Conservation (phyloP, 2,113 vertebrate species). For the Trichechus manatus region DNA sequence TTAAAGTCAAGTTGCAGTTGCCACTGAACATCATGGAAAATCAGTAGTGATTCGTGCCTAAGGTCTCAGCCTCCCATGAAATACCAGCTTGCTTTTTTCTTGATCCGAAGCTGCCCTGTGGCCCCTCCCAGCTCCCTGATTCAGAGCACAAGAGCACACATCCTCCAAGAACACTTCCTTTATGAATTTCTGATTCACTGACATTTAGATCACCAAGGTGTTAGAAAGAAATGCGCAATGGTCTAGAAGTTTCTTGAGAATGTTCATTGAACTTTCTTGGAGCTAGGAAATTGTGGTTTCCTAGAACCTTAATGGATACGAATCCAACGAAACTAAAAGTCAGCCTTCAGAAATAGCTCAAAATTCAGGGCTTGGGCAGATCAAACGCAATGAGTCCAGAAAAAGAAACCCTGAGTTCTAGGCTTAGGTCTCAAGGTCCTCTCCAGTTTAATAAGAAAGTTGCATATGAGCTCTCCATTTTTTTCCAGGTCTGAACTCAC, state of each 20-base stretch:
- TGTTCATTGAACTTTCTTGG: slow-evolving; percentile 44
- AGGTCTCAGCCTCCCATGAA: background rate
- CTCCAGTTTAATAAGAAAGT: background rate
- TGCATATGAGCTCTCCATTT: background rate
- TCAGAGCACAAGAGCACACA: background rate
- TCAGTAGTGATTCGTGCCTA: background rate
- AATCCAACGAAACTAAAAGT: slow-evolving; percentile 49
- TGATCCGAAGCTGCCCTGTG: background rate
- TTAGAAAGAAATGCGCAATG: background rate
- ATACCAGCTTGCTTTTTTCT: background rate
- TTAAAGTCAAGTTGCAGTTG: background rate
- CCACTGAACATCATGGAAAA: background rate
- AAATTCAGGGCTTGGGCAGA: background rate
- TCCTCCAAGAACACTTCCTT: slow-evolving; percentile 7
- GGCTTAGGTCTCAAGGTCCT: background rate
- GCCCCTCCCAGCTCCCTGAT: background rate
- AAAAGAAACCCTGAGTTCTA: background rate
- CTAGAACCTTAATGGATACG: background rate
- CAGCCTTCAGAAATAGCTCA: background rate
- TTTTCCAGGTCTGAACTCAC: background rate
- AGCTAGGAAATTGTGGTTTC: slow-evolving; percentile 52
- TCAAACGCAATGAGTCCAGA: background rate
- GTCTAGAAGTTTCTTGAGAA: slow-evolving; percentile 26
- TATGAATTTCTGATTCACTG: slow-evolving; percentile 43
- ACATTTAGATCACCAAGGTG: slow-evolving; percentile 46